Conservation (phyloP, 2,888 invertebrate species). For the Antheraea assamensis region DNA sequence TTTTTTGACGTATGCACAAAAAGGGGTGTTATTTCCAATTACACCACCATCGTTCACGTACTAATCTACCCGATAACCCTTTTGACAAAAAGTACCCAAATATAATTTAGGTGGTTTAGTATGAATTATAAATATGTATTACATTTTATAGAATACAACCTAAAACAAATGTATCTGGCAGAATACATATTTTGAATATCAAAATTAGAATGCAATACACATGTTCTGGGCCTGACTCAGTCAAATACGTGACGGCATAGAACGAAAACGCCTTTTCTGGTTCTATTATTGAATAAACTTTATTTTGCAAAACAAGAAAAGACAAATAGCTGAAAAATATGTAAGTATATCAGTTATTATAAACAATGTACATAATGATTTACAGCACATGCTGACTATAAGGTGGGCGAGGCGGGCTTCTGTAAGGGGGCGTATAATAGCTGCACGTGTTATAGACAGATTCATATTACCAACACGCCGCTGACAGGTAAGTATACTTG, state of each 20-base stretch:
- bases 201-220: neutral
- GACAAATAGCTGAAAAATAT: slow-evolving; percentile 1
- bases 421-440: slow-evolving; percentile 17
- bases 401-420: slow-evolving; percentile 13
- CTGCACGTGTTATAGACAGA: slow-evolving; percentile 15
- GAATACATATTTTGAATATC: neutral
- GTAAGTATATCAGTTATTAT: slow-evolving; percentile 15
- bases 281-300: neutral
- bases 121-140: neutral
- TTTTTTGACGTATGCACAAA: too few relatives aligned
- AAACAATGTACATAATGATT: slow-evolving; percentile 7
- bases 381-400: slow-evolving; percentile 5
- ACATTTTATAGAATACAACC: neutral
- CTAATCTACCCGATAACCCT: too few relatives aligned
- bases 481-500: slow-evolving; percentile 8
- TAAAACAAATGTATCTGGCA: neutral
- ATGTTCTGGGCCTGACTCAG: neutral
- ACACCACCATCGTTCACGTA: too few relatives aligned
- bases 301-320: neutral
- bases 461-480: neutral
- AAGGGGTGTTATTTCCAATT: too few relatives aligned
- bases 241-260: neutral
- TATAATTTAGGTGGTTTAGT: too few relatives aligned
- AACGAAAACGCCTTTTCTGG: neutral
- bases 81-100: too few relatives aligned